A percentile compares a stretch with the other conserved stretches of the same genome.
These are phyloP conservation scores for Enteromius unitaeniatus DNA, from an alignment of 2,797 vertebrate genomes.

Conservation along the genomic window DNA sequence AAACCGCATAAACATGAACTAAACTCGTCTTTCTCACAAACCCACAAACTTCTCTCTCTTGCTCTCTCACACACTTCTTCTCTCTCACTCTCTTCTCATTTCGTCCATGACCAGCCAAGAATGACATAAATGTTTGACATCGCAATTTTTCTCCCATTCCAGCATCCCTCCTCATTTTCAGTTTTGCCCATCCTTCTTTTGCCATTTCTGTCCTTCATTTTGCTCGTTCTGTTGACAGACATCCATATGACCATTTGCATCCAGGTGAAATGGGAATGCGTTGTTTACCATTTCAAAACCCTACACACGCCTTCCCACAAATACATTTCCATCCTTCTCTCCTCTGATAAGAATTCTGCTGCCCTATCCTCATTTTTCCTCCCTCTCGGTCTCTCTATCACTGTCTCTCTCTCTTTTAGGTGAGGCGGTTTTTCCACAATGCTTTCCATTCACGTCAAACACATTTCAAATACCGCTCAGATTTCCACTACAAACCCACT, in stretches of 20 bases:
- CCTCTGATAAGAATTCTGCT: conserved; percentile 19
- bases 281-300: conserved; percentile 39
- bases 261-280: conserved; percentile 33
- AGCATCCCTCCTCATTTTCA: background rate
- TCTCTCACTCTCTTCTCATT: conserved; percentile 24
- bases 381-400: conserved; percentile 31
- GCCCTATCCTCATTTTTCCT: conserved; percentile 18
- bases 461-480: conserved; percentile 44
- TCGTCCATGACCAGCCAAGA: conserved; percentile 52
- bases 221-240: conserved; percentile 25
- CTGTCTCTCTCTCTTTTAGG: conserved; percentile 37
- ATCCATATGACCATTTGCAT: conserved; percentile 46
- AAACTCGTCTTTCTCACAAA: background rate
- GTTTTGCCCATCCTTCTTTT: conserved; percentile 13
- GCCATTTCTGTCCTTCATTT: conserved; percentile 4
- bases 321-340: conserved; percentile 38
- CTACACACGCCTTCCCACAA: conserved; percentile 17
- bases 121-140: conserved; percentile 55
- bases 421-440: conserved; percentile 30
- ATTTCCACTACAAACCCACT: conserved; percentile 44
- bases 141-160: conserved; percentile 24
- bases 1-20: background rate
- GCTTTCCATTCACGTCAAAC: conserved; percentile 44
- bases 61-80: background rate
- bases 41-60: background rate